Base-by-base conservation (phyloP, 2,888 invertebrate genomes). In the Chalcosyrphus nemorum region DNA sequence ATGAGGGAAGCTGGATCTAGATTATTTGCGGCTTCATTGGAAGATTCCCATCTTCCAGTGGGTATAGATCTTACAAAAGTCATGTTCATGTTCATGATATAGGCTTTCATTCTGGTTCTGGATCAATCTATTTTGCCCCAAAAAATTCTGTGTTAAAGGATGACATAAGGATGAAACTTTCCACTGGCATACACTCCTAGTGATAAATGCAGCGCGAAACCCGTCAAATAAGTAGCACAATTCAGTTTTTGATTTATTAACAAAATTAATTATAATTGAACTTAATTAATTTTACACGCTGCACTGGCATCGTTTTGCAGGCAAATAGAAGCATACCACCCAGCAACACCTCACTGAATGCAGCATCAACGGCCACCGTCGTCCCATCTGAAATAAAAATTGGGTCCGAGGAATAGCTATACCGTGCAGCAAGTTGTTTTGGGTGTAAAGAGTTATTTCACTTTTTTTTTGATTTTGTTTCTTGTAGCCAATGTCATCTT, bases 211-310 rank as follows among this genome's bases (percentile, higher is more conserved):
- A 9, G 11, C 47, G 56, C n/a, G 24, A 65, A 52, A 41, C 43
- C 41, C 43, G 66, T 66, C 80, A 86, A 52, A 78, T 59, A 41
- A 27, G 78, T 65, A 76, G 47, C 52, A 82, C 86, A 87, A 84
- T 86, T 80, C 77, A 75, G 66, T 81, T 86, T n/a, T 77, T 81
- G 85, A 87, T 86, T 87, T 87, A 87, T 87, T 81, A 71, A 57
- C 71, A 59, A 63, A 86, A 86, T 86, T 86, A 85, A 81, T 86
- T 85, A 81, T 87, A 86, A 86, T 86, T 86, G 86, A 81, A 52
- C 15, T 80, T 86, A 86, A 87, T 87, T 87, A 86, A 87, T 86
- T 86, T 86, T 66, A 38, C 70, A 52, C 57, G 74, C 54, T 56
- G 72, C 66, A 74, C 52, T 66, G 74, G 29, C 27, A 45, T 47